Evolutionary conservation across 2,113 vertebrate genomes (phyloP), one percentile per base, ranked within the genome.

Genomic region (Thalassarche chlororhynchos): DNA sequence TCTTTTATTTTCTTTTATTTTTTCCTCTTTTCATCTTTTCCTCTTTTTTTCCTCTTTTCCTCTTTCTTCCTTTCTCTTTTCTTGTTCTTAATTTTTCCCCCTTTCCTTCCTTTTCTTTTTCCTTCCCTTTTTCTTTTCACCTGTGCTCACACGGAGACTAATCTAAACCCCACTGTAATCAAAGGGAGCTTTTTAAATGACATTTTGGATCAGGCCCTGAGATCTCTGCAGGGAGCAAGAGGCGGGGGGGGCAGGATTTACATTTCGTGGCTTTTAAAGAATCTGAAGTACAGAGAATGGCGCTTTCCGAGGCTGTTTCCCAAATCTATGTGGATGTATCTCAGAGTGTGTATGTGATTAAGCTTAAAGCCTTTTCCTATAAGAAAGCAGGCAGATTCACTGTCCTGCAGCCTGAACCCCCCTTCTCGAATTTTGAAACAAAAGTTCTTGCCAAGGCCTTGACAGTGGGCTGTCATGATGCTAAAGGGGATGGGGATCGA

Each of bases 201-300:
- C 47, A 23, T 74, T 97, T 95, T 78, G 64, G 69, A 82, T 92
- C 86, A 71, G 76, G 36, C 76, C 42, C 47, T 12, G 8, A 87
- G 52, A 78, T 84, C 51, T 80, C 76, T 71, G 64, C 74, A 87
- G 76, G 72, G 74, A 86, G 23, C 51, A 31, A 65, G 90, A 68
- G 25, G 52, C 19, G 60, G 21, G 21, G 19, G 13, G 29, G 54
- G 49, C 47, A 87, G 90, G 76, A 79, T 84, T 66, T 88, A 69
- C 60, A 91, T 44, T 91, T 89, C 47, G 23, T 47, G 92, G 61
- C 87, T 90, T 64, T 58, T 82, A 94, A 78, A 78, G 77, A 85
- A 82, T 68, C 31, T 54, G 58, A 78, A 84, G 32, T 38, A 34
- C 1, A 1, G 79, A 47, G 55, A 81, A 4, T 0, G 0, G 64